Percentiles rank a stretch among this genome's conserved stretches.
Conservation (phyloP, 2,113 vertebrate genomes). For the Mola mola region DNA sequence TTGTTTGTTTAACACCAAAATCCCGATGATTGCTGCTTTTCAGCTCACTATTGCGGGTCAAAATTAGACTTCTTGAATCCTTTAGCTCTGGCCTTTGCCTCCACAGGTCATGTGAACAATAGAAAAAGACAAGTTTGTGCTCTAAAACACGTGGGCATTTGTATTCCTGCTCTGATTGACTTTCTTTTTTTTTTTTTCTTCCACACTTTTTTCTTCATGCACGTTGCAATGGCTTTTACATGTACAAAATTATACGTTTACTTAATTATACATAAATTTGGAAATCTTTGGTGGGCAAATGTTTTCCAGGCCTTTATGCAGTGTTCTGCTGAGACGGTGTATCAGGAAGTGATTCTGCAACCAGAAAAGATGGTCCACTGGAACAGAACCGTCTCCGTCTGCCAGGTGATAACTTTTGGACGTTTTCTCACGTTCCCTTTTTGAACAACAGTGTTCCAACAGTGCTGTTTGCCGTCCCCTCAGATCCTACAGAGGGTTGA, state of each 20-base stretch:
- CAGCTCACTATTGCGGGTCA: background rate
- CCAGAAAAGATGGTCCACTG: slow-evolving; percentile 96
- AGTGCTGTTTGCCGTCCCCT: background rate
- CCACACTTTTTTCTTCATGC: too few species aligned
- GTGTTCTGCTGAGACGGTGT: slow-evolving; percentile 91
- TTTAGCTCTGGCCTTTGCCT: background rate
- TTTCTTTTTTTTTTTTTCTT: too few species aligned
- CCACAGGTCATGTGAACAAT: background rate
- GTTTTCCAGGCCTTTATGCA: slow-evolving; percentile 87
- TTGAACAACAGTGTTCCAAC: background rate
- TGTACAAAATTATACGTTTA: too few species aligned
- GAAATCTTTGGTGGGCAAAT: too few species aligned
- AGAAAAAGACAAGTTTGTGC: background rate
- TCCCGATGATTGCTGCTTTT: background rate
- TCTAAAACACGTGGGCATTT: too few species aligned
- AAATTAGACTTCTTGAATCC: background rate
- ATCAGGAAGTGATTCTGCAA: slow-evolving; percentile 97
- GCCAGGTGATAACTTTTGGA: slow-evolving; percentile 84
- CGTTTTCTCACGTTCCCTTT: accelerated
- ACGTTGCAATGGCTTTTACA: too few species aligned
- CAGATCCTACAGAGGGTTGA: slow-evolving; percentile 94
- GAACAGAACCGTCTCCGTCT: slow-evolving; percentile 91
- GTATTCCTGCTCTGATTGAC: too few species aligned
- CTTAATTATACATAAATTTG: too few species aligned
- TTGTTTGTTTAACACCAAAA: too few species aligned